Evolutionary conservation across 1,140 invertebrate species (phyloP), one percentile per base, ranked within the genome.

Genomic region (Macrotrachela quadricornifera): DNA sequence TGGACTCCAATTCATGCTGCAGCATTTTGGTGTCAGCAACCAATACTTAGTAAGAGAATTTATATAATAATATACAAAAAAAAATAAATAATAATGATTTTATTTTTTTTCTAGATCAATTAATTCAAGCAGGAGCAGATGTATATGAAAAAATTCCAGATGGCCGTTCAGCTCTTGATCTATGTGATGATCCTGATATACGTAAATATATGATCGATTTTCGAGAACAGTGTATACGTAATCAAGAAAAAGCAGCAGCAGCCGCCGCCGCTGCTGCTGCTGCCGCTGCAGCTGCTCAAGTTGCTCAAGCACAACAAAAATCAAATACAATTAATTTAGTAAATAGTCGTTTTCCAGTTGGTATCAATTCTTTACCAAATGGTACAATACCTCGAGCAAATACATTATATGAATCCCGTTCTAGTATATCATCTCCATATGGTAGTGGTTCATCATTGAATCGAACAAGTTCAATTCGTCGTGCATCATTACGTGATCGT

Each of bases 1-100:
- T 99, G 91, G 91, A 61, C 65, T 42, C 68, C 71, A 15, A 62
- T 70, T 40, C 68, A 70, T 59, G 65, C 64, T 14, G 70, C 70
- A 10, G 44, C 53, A 30, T 54, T 48, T 44, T 54, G 53, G 53
- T 40, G 46, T 36, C 46, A 49, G 43, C 3, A 21, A n/a, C 38
- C 8, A n/a, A 16, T 39, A 37, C 15, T 49, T 39, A 38, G 8
- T 6, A 4, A 11, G 9, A 9, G n/a, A n/a, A n/a, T n/a, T n/a
- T n/a, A n/a, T n/a, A n/a, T n/a, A n/a, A n/a, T n/a, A n/a, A n/a
- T n/a, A n/a, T n/a, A n/a, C n/a, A n/a, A n/a, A n/a, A n/a, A n/a
- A n/a, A n/a, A n/a, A n/a, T n/a, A n/a, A n/a, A n/a, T n/a, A n/a
- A n/a, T n/a, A n/a, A n/a, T n/a, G n/a, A 30, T 8, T 8, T 4